Evolutionary conservation across 2,113 vertebrate genomes (phyloP), one percentile per base, ranked within the genome.

Genomic region (Microcebus murinus): DNA sequence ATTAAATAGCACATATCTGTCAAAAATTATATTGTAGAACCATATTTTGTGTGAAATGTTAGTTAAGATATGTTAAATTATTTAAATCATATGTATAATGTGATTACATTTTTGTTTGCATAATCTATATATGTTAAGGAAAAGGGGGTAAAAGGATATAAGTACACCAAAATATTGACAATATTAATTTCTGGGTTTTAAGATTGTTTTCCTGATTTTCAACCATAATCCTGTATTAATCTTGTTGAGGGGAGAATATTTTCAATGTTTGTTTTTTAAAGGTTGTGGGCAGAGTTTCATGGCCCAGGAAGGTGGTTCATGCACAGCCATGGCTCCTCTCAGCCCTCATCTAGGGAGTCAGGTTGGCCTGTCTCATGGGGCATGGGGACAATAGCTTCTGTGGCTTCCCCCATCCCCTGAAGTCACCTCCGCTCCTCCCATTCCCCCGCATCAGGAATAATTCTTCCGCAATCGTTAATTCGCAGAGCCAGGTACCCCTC

Each of bases 111-210:
- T 74, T 87, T 95, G 25, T 68, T 83, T 87, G 57, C n/a, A 79
- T 50, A 71, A 74, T 55, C 31, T 89, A 71, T 23, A 36, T 61
- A 87, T 55, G 21, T 59, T 90, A 63, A 93, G 76, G 52, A 17
- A 92, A 90, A 95, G 94, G 42, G 52, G 39, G 39, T 87, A 63
- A 34, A 82, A 95, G 21, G n/a, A 85, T 71, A 52, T 5, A 87
- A 59, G 36, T 3, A 39, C 1, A 42, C 7, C 36, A 84, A 92
- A 93, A 85, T 71, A 95, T 12, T 76, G 50, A 36, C 39, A 77
- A 90, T 20, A 86, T 39, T 83, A n/a, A 73, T 70, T 83, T 92
- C 59, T 34, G 59, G 3, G 15, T 80, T 95, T 31, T 74, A 70
- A 65, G 34, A 91, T 55, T 74, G 50, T 87, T 94, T 93, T 88